phyloP scores from a whole-genome alignment of 2,888 invertebrate species.

The Cantharis lateralis region DNA sequence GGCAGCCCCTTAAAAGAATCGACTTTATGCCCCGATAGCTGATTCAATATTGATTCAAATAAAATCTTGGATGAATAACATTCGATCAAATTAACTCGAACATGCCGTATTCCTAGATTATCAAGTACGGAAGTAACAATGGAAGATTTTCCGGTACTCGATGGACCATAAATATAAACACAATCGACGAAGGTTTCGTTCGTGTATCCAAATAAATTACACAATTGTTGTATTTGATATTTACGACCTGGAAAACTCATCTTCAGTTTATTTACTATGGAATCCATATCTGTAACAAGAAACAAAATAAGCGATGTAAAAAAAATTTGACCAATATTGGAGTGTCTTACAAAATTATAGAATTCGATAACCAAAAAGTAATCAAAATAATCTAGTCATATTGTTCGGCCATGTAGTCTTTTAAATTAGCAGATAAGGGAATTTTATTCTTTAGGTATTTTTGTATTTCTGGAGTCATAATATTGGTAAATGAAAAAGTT shows the following conservation, averaged over 20 bases:
- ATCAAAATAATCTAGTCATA: too few species aligned
- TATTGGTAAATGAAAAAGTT: not conserved
- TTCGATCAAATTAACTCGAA: slow-evolving; percentile 79
- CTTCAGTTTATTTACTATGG: slow-evolving; percentile 26
- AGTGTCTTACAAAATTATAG: too few species aligned
- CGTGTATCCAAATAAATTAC: slow-evolving; percentile 52
- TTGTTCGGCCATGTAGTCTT: too few species aligned
- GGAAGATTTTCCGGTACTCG: slow-evolving; percentile 82
- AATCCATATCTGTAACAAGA: slow-evolving; percentile 2
- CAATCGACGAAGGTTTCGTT: slow-evolving; percentile 70
- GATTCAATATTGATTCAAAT: slow-evolving; percentile 73
- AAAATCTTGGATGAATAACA: slow-evolving; percentile 78
- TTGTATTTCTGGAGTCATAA: not conserved
- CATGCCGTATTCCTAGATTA: slow-evolving; percentile 63
- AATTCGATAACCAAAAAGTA: too few species aligned
- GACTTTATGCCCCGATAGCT: slow-evolving; percentile 57
- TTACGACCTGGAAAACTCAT: slow-evolving; percentile 46
- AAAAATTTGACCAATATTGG: not conserved
- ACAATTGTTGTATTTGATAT: slow-evolving; percentile 49
- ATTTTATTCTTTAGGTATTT: not conserved
- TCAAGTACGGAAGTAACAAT: slow-evolving; percentile 66
- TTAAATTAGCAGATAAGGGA: not conserved
- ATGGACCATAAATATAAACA: slow-evolving; percentile 81
- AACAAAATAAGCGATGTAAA: not conserved
- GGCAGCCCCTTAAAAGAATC: slow-evolving; percentile 52